Base-by-base conservation (phyloP, 2,797 vertebrate genomes). In the Anas georgica region DNA sequence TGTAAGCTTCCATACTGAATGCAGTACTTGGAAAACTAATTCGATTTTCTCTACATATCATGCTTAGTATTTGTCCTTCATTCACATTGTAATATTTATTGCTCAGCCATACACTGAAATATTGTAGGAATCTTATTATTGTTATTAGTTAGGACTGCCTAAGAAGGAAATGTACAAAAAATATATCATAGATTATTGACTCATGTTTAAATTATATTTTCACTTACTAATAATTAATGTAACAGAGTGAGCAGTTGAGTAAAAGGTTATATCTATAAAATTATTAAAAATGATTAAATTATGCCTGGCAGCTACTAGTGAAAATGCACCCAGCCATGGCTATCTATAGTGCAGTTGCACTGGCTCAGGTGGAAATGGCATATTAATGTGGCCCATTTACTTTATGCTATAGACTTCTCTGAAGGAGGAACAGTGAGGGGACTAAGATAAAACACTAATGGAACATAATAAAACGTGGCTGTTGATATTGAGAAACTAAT, bases 211-310 rank as follows among this genome's bases (percentile, higher is more conserved):
- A 95, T 92, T 77, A 83, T 91, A 91, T 94, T 97, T 96, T 95
- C 45, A 88, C 63, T 88, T 86, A 50, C 70, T 86, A 89, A 91
- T 93, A 96, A 96, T 96, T 92, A 96, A 95, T 83, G 56, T 90
- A 90, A 91, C 66, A 86, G 45, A 77, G 52, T 67, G 63, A 93
- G 59, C 73, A 96, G 82, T 83, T 94, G 67, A 93, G 60, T 83
- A 96, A 95, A 95, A 95, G 82, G 70, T 94, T 96, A 90, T 94
- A 95, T 86, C 93, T 92, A 93, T 96, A 94, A 96, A 94, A 94
- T 94, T 93, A 95, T 93, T 97, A 31, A 88, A 89, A 96, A 88
- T 82, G 56, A 93, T 91, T 89, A 93, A 93, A 95, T 89, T 96
- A 90, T 88, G 69, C 91, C 93, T 79, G 88, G 84, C 45, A 96